Evolutionary conservation across 2,888 invertebrate species (phyloP), one percentile per base, ranked within the genome.

Genomic region (Drosophila stalkeri): DNA sequence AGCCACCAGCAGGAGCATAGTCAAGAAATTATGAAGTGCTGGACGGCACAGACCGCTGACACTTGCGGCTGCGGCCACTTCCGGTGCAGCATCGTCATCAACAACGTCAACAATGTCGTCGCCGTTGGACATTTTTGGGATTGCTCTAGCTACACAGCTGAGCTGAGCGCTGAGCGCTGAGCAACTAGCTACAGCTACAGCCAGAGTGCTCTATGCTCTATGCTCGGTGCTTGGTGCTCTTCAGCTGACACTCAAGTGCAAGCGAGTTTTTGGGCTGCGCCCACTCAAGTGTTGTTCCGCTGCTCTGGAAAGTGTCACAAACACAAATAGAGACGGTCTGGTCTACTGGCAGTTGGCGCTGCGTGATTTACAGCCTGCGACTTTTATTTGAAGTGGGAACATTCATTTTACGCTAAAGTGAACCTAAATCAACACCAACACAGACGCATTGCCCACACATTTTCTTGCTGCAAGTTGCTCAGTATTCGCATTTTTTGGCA

Each of bases 301-400:
- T 75, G 56, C 65, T 51, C 60, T 23, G 49, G 62, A 76, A 86
- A 86, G 89, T 86, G 86, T 89, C 86, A 89, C 87, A 89, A 86
- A 86, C 86, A 86, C 85, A 89, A 89, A 89, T 79, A 86, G 80
- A 82, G 69, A 63, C 33, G 64, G 54, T 66, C 63, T 71, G 43
- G 61, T 74, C 63, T 67, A 46, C 63, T 71, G 37, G 74, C 79
- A 63, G 64, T 76, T 76, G 79, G 61, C 63, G 79, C 83, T 79
- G 81, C 86, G 89, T 86, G 89, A 89, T 86, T 86, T 86, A 86
- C 86, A 81, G 86, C 80, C 81, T 87, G 86, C 85, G 87, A 89
- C 89, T 87, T 86, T 87, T 87, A 87, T 87, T 87, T 87, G 88
- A 87, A 87, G 87, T 87, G 90, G 88, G 81, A 81, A 82, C 88